Evolutionary conservation across 2,797 vertebrate genomes (phyloP).

Genomic region (Neosalanx taihuensis): DNA sequence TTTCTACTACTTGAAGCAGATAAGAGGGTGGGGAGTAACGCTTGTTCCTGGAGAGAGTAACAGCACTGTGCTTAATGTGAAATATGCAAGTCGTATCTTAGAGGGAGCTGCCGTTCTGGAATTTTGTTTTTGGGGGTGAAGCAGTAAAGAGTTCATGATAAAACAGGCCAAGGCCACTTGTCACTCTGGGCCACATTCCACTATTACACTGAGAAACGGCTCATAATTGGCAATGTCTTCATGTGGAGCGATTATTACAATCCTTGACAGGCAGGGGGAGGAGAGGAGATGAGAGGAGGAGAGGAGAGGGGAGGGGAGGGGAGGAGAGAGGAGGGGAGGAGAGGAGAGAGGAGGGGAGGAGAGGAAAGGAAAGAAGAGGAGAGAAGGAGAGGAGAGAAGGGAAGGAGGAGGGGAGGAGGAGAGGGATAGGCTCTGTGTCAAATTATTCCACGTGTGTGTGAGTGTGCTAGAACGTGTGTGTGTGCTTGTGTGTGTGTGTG

Average conservation of each 20-base stretch:
- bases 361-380: slow-evolving; percentile 20
- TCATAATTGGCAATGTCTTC: slow-evolving; percentile 76
- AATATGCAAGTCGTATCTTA: slow-evolving; percentile 15
- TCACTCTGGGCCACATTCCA: slow-evolving; percentile 60
- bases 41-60: slow-evolving; percentile 18
- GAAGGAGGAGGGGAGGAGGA: background rate
- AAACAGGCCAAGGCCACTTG: slow-evolving; percentile 53
- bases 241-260: slow-evolving; percentile 73
- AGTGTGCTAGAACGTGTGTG: too few species aligned
- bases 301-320: background rate
- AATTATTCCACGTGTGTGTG: too few species aligned
- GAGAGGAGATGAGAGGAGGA: background rate
- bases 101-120: slow-evolving; percentile 21
- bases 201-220: slow-evolving; percentile 69
- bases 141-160: slow-evolving; percentile 39
- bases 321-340: background rate
- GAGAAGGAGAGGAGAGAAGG: slow-evolving; percentile 24
- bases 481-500: background rate
- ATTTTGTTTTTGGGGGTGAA: slow-evolving; percentile 30
- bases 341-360: slow-evolving; percentile 2
- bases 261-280: slow-evolving; percentile 63
- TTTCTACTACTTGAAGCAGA: slow-evolving; percentile 15
- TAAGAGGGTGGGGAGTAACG: slow-evolving; percentile 17
- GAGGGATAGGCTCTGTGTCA: background rate
- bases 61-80: slow-evolving; percentile 27